Base-by-base conservation (phyloP, 2,113 vertebrate species). In the Lycaon pictus region DNA sequence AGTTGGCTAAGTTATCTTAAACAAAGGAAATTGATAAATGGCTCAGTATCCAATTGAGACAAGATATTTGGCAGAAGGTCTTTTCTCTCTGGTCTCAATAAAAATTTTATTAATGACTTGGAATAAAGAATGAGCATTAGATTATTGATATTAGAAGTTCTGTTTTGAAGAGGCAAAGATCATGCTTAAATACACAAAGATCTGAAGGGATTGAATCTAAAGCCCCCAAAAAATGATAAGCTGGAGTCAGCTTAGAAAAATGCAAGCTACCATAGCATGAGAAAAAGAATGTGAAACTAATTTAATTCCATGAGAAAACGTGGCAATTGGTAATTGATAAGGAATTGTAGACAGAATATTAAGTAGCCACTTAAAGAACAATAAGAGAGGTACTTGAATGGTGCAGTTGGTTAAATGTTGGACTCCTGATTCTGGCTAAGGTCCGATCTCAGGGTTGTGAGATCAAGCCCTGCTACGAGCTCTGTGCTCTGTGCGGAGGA, bases 21-120 rank as follows among this genome's bases (percentile, higher is more conserved):
- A 97, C 94, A 97, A 97, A 96, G 90, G 85, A 97, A 98, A 95
- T 79, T 95, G 93, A 97, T 97, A 96, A 98, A 97, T 91, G 77
- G 77, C 32, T 48, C 60, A 32, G 15, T 88, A 85, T 96, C 85
- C 76, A 96, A 79, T 51, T 90, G 90, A 97, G 85, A 96, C 55
- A 93, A 97, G 76, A 93, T 96, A 95, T 95, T 95, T 98, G 97
- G 96, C 97, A 91, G 90, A 96, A 90, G 22, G 35, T 95, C 48
- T 98, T 43, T 88, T 96, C 55, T 85, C 95, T 96, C 93, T 97
- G 93, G 92, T 97, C 82, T 88, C 96, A 97, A 96, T 96, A 97
- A 97, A 97, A 98, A 43, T 90, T 71, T 95, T 97, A 94, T 97
- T 97, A 97, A 97, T 96, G 89, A 86, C 55, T 95, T 97, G 93